A percentile compares a stretch with the other conserved stretches of the same genome.
Conservation (phyloP, 2,888 invertebrate genomes). For the Poecilobothrus nobilitatus region DNA sequence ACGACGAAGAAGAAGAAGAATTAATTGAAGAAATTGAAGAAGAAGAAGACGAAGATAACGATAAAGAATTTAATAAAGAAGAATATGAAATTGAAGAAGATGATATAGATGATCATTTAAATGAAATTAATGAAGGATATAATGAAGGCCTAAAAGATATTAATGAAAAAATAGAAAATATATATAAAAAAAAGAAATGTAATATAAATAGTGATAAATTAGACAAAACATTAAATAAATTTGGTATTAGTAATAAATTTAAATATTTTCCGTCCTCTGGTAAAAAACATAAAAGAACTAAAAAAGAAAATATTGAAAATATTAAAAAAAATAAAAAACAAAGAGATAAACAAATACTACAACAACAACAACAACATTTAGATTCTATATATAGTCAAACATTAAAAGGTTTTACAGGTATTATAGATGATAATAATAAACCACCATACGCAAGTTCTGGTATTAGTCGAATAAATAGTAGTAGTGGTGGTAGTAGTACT, state of each 20-base stretch:
- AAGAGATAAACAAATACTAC: slow-evolving; percentile 10
- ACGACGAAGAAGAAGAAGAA: slow-evolving; percentile 23
- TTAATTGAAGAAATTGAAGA: slow-evolving; percentile 17
- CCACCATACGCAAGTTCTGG: slow-evolving; percentile 9
- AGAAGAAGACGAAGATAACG: slow-evolving; percentile 29
- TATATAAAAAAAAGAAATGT: not conserved
- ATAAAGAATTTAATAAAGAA: slow-evolving; percentile 25
- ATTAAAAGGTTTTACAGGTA: slow-evolving; percentile 8
- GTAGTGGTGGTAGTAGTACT: slow-evolving; percentile 17
- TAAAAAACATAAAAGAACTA: not conserved
- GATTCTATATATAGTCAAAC: slow-evolving; percentile 2
- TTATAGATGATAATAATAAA: slow-evolving; percentile 8
- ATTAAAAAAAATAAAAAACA: slow-evolving; percentile 7
- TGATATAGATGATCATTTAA: slow-evolving; percentile 19
- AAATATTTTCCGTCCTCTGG: slow-evolving; percentile 7
- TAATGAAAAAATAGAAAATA: not conserved
- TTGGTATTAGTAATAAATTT: not conserved
- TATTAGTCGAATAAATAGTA: slow-evolving; percentile 18
- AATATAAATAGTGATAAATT: not conserved
- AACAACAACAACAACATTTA: slow-evolving; percentile 19
- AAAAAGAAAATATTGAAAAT: not conserved
- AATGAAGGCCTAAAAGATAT: slow-evolving; percentile 9
- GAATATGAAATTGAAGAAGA: slow-evolving; percentile 28
- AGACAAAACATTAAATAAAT: too few relatives aligned
- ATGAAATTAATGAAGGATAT: slow-evolving; percentile 10